Evolutionary conservation across 1,140 invertebrate species (phyloP).

Genomic region (Drosophila equinoxialis): DNA sequence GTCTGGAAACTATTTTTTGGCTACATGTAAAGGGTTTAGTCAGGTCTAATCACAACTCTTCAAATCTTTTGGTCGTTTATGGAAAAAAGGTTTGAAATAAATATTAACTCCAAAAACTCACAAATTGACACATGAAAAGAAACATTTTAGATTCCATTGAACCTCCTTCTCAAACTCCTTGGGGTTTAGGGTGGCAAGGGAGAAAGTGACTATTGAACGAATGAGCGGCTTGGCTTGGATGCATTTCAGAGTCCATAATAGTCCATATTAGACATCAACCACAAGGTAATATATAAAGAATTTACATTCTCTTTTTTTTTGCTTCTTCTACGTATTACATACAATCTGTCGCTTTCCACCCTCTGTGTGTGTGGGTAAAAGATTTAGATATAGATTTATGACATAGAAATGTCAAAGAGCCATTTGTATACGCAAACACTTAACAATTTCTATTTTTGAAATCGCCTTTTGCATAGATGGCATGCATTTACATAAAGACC

Average conservation of each 20-base stretch:
- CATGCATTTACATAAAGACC: constrained; percentile 19
- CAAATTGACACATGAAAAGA: too few relatives aligned
- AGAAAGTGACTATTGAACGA: too few relatives aligned
- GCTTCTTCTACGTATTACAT: constrained; percentile 24
- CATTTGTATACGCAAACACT: constrained; percentile 35
- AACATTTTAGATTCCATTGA: neutral
- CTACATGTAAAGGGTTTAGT: too few relatives aligned
- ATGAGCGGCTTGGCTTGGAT: too few relatives aligned
- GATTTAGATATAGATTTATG: constrained; percentile 62
- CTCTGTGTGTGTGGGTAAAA: constrained; percentile 15
- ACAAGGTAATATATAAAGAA: neutral
- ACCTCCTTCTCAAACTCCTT: too few relatives aligned
- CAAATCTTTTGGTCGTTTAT: too few relatives aligned
- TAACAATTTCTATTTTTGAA: constrained; percentile 48
- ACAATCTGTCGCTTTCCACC: constrained; percentile 26
- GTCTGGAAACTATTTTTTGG: too few relatives aligned
- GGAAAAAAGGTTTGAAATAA: too few relatives aligned
- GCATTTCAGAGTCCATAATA: too few relatives aligned
- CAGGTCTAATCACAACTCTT: too few relatives aligned
- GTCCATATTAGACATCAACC: neutral
- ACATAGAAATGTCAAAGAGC: constrained; percentile 71
- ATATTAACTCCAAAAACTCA: too few relatives aligned
- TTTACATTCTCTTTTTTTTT: constrained; percentile 65
- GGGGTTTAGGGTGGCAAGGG: neutral
- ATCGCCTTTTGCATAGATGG: constrained; percentile 38